phyloP scores from a whole-genome alignment of 2,113 vertebrate species.

The Pseudorectes ferrugineus region DNA sequence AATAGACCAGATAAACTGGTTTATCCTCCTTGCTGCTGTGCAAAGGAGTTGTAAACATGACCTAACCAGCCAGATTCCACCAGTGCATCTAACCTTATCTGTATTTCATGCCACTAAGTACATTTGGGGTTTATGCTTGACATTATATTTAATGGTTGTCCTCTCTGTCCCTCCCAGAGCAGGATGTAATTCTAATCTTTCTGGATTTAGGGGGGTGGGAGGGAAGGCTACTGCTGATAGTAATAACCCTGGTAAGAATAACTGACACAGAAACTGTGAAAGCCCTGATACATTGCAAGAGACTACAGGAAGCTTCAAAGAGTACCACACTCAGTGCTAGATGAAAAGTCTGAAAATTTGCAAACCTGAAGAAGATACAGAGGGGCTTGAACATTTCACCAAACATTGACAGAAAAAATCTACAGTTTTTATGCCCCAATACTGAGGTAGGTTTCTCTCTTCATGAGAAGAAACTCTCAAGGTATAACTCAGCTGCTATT shows the following conservation, averaged over 20 bases:
- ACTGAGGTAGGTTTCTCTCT: not conserved
- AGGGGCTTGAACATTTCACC: not conserved
- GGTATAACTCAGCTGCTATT: not conserved
- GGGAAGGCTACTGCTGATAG: not conserved
- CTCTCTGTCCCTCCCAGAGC: not conserved
- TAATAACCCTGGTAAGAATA: not conserved
- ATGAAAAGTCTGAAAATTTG: not conserved
- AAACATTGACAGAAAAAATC: not conserved
- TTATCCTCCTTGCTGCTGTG: constrained; percentile 34
- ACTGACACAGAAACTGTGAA: not conserved
- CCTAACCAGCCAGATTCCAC: constrained; percentile 9
- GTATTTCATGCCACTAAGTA: not conserved
- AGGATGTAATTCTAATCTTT: not conserved
- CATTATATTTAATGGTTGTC: not conserved
- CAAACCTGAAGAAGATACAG: not conserved
- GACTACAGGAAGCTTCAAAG: not conserved
- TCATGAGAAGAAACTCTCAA: not conserved
- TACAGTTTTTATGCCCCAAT: not conserved
- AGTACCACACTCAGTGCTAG: not conserved
- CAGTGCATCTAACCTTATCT: constrained; percentile 21
- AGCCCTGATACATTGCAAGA: not conserved
- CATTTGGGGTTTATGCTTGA: not conserved
- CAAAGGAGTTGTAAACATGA: constrained; percentile 4
- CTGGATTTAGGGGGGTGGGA: not conserved
- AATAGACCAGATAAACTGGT: constrained; percentile 61